phyloP scores from a whole-genome alignment of 2,797 vertebrate genomes.

The Geotrypetes seraphini region DNA sequence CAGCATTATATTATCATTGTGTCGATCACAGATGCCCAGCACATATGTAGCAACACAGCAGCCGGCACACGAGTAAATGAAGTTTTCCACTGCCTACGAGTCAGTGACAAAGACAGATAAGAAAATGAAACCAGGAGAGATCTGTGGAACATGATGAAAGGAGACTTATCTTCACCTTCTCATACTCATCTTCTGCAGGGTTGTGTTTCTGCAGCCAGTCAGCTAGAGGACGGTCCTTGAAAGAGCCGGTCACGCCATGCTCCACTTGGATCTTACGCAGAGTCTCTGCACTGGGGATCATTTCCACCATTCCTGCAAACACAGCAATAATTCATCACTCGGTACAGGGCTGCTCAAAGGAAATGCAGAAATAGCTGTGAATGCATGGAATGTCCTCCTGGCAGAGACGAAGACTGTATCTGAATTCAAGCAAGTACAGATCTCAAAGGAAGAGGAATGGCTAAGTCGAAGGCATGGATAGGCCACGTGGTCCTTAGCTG shows the following conservation, averaged over 20 bases:
- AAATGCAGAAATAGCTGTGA: no score
- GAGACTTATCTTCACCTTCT: constrained; percentile 64
- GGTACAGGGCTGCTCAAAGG: neutral
- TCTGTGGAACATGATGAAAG: no score
- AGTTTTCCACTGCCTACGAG: constrained; percentile 88
- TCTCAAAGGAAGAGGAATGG: no score
- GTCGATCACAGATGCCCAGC: constrained; percentile 90
- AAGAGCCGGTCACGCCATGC: constrained; percentile 89
- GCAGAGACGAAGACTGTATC: no score
- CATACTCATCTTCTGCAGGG: constrained; percentile 81
- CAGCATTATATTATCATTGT: constrained; percentile 98
- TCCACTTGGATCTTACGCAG: constrained; percentile 93
- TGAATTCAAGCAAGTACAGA: no score
- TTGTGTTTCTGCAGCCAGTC: constrained; percentile 96
- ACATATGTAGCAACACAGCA: constrained; percentile 95
- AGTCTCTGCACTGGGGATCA: constrained; percentile 92
- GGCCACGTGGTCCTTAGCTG: no score
- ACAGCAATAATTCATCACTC: neutral
- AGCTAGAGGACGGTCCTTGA: constrained; percentile 83
- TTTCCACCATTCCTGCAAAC: constrained; percentile 85
- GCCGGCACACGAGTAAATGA: constrained; percentile 93
- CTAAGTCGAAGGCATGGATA: no score
- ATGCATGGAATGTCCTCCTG: no score
- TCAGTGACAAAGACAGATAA: neutral
- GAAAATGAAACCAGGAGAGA: no score